These are phyloP conservation scores for Colossoma macropomum DNA, from an alignment of 2,113 vertebrate genomes.

Conservation along the genomic window DNA sequence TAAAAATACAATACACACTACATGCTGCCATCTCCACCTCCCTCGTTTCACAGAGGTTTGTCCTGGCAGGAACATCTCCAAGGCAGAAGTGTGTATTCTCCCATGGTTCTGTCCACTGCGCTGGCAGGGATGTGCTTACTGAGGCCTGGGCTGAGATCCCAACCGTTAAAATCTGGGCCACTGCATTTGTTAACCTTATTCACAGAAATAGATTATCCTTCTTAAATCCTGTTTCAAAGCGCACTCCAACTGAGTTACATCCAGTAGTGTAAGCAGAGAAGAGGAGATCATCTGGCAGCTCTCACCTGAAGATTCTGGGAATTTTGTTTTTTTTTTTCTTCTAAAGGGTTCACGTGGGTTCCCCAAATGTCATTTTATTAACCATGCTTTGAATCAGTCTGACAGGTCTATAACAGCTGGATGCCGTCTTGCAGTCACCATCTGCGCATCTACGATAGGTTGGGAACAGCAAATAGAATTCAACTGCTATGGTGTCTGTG, in stretches of 20 bases:
- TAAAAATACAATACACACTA: too few species aligned
- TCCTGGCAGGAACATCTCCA: not conserved
- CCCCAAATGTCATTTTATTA: not conserved
- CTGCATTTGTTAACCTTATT: conserved; percentile 7
- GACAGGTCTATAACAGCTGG: too few species aligned
- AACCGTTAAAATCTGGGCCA: not conserved
- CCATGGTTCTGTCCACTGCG: not conserved
- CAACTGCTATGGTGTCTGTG: too few species aligned
- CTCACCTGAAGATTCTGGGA: not conserved
- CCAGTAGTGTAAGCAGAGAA: not conserved
- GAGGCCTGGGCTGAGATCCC: not conserved
- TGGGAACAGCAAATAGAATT: too few species aligned
- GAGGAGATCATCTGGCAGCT: not conserved
- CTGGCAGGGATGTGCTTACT: not conserved
- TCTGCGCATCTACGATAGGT: too few species aligned
- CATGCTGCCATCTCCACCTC: not conserved
- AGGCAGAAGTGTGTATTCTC: not conserved
- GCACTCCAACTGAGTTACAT: not conserved
- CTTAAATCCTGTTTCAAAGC: not conserved
- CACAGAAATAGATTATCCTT: conserved; percentile 9
- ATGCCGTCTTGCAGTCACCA: too few species aligned
- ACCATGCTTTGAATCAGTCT: too few species aligned
- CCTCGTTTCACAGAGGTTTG: not conserved
- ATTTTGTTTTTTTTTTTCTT: not conserved
- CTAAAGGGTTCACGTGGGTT: not conserved